phyloP scores from a whole-genome alignment of 2,888 invertebrate species.

The Lasioglossum villosulum region DNA sequence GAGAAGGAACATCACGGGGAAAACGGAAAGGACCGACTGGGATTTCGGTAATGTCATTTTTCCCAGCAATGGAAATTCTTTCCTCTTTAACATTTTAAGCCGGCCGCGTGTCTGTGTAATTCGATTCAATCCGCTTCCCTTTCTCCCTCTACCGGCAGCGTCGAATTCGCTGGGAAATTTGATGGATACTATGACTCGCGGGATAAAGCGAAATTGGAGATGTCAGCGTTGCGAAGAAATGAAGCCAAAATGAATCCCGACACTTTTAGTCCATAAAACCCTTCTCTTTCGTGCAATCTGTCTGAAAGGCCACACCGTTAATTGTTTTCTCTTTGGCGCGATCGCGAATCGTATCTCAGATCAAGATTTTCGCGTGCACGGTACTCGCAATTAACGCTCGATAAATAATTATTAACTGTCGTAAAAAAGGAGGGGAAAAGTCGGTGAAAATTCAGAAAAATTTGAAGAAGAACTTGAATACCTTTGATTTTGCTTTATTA shows the following conservation, averaged over 20 bases:
- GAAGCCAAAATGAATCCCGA: constrained; percentile 40
- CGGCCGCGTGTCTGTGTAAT: constrained; percentile 65
- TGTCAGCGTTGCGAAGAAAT: constrained; percentile 45
- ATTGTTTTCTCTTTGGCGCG: neutral
- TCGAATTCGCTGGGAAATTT: constrained; percentile 55
- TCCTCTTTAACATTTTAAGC: constrained; percentile 64
- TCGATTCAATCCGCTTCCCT: constrained; percentile 66
- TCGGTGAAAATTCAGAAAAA: too few relatives aligned
- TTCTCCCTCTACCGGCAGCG: constrained; percentile 31
- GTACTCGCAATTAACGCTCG: neutral
- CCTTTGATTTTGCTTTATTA: too few relatives aligned
- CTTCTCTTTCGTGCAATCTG: neutral
- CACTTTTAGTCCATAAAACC: constrained; percentile 4
- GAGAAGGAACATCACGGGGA: constrained; percentile 21
- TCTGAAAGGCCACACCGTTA: neutral
- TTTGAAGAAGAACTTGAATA: too few relatives aligned
- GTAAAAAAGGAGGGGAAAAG: neutral
- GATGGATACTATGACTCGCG: constrained; percentile 30
- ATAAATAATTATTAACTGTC: neutral
- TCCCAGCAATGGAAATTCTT: constrained; percentile 65
- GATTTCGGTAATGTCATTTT: constrained; percentile 68
- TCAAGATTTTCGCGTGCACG: neutral
- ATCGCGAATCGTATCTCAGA: neutral
- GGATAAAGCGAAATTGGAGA: constrained; percentile 45
- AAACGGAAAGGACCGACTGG: constrained; percentile 40